Evolutionary conservation across 35 echinoderm and acorn worm species (phyloP), one percentile per base, ranked within the genome.

Genomic region (Nesometra sesokonis): DNA sequence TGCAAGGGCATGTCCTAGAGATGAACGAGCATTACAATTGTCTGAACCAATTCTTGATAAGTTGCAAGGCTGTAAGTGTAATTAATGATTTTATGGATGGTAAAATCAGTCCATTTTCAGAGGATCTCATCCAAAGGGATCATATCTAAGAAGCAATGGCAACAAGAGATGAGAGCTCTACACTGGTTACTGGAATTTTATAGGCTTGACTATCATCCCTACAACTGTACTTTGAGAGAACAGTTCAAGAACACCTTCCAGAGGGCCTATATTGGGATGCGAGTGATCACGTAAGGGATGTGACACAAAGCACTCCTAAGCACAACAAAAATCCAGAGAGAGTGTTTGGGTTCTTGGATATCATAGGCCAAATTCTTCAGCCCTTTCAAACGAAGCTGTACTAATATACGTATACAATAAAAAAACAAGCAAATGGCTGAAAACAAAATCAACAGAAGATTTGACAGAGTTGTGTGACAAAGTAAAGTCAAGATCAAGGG

Each of bases 261-360:
- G 38, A 43, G 15, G 38, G 38, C 15, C 15, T 43, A 43, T 43
- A 43, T 43, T 43, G 38, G 38, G 77, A 33, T 30, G 77, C n/a
- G 4, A 21, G 77, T 78, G 9, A 33, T 8, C 3, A 81, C 33
- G 80, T 81, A 19, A 32, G 80, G 80, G 32, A n/a, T 34, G 17
- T 19, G 35, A 34, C 80, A 30, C 17, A 5, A 19, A 81, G 80
- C 32, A 81, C 80, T 3, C 80, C 80, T 34, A 81, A 35, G 35
- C 80, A 81, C 32, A 81, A 81, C 80, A 81, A 81, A 17, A 81
- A 81, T 35, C 80, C 80, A 19, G 80, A 81, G 80, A 30, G 80
- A 19, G 32, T 81, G 17, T 81, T 81, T 81, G 80, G 80, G 4
- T 31, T 81, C 80, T 81, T 3, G 0, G 27, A 3, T 32, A 81